These are phyloP conservation scores for Alaudala cheleensis DNA, from an alignment of 2,113 vertebrate species.

Conservation along the genomic window DNA sequence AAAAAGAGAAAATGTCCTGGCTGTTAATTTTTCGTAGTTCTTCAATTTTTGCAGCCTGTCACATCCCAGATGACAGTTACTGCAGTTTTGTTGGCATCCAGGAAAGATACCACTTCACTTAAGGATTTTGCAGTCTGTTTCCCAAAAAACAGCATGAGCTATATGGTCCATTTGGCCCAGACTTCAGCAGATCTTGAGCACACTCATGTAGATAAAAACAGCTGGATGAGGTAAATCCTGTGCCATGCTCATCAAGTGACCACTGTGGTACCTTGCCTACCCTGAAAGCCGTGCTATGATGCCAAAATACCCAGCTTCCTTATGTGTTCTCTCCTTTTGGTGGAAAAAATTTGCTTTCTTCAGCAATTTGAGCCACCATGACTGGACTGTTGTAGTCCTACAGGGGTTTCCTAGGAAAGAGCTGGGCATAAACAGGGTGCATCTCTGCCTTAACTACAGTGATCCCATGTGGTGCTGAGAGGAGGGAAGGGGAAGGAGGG, in stretches of 20 bases:
- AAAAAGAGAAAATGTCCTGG: neutral
- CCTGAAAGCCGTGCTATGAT: fast-evolving
- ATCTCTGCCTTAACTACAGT: neutral
- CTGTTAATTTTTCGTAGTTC: neutral
- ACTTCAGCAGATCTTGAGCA: neutral
- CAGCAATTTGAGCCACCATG: neutral
- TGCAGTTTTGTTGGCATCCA: neutral
- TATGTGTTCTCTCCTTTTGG: neutral
- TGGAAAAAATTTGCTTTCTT: neutral
- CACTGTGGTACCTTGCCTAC: neutral
- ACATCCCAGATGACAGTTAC: neutral
- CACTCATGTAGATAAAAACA: neutral
- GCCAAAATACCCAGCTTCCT: neutral
- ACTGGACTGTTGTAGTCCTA: too few relatives aligned
- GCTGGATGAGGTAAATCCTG: neutral
- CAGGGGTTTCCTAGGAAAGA: neutral
- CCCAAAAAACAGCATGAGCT: neutral
- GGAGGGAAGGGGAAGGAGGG: neutral
- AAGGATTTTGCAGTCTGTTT: neutral
- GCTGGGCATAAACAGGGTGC: neutral
- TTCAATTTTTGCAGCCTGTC: neutral
- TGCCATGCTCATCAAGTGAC: neutral
- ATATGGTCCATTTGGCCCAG: neutral
- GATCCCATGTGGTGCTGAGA: neutral
- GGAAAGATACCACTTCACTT: neutral